Conservation (phyloP, 2,888 invertebrate species). For the Cosmia trapezina region DNA sequence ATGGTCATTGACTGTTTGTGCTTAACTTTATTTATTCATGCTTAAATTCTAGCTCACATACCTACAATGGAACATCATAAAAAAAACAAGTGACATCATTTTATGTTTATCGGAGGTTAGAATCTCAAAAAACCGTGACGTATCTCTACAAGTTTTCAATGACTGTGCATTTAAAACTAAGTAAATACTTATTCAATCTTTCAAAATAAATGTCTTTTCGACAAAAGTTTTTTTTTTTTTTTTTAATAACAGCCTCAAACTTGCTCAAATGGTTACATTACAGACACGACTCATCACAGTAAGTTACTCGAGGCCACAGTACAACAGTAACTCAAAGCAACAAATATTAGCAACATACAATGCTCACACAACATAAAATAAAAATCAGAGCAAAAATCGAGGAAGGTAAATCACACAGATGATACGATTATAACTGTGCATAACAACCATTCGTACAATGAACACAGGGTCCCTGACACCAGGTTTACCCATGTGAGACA, state of each 20-base stretch:
- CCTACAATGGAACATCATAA: not conserved
- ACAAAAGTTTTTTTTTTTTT: too few species aligned
- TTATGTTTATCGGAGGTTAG: not conserved
- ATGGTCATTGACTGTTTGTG: not conserved
- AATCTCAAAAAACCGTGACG: not conserved
- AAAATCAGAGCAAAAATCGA: constrained; percentile 42
- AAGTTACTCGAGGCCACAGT: too few species aligned
- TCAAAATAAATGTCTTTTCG: too few species aligned
- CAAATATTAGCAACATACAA: too few species aligned
- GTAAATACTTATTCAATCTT: too few species aligned
- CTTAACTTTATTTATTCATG: not conserved
- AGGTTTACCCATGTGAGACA: constrained; percentile 54
- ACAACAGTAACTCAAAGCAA: too few species aligned
- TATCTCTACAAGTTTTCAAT: too few species aligned
- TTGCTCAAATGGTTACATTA: too few species aligned
- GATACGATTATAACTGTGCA: constrained; percentile 58
- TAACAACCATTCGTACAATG: constrained; percentile 50
- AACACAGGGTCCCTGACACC: constrained; percentile 62
- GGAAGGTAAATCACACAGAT: constrained; percentile 50
- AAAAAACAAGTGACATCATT: not conserved
- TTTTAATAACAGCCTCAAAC: too few species aligned
- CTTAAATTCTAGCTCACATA: not conserved
- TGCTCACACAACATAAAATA: not conserved
- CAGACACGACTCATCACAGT: too few species aligned
- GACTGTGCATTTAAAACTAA: not conserved